These are phyloP conservation scores for Polyploca ridens DNA, from an alignment of 2,888 invertebrate genomes.

Conservation along the genomic window DNA sequence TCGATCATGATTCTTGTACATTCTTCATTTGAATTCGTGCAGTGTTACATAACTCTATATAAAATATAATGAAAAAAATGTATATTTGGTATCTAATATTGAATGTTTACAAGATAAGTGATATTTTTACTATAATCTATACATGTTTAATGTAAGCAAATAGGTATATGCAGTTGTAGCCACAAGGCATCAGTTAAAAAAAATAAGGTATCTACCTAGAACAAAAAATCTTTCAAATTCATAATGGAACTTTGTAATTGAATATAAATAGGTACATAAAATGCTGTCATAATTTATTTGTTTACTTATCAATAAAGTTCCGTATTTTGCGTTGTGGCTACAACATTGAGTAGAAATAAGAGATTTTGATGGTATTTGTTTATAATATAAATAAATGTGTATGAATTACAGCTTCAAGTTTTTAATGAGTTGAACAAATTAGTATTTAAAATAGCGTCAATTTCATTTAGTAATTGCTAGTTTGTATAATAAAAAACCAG, in stretches of 20 bases:
- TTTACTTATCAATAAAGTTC: background rate
- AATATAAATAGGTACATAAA: too few relatives aligned
- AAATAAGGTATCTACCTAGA: too few relatives aligned
- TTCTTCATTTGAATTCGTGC: too few relatives aligned
- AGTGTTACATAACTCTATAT: background rate
- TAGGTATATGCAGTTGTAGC: background rate
- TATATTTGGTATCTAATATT: conserved; percentile 6
- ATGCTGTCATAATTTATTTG: background rate
- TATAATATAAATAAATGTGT: background rate
- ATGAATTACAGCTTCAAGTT: background rate
- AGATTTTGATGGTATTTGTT: background rate
- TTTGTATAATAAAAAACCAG: too few relatives aligned
- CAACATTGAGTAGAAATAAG: background rate
- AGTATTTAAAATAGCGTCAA: too few relatives aligned
- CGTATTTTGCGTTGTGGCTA: background rate
- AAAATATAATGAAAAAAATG: background rate
- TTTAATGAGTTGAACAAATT: too few relatives aligned
- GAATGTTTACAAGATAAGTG: conserved; percentile 7
- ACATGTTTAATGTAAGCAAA: background rate
- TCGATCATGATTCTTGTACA: too few relatives aligned
- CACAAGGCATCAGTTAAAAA: background rate
- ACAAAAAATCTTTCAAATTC: too few relatives aligned
- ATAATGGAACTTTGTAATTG: too few relatives aligned
- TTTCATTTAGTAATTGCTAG: too few relatives aligned
- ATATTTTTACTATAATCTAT: conserved; percentile 9